Evolutionary conservation across 2,113 vertebrate genomes (phyloP), one percentile per base, ranked within the genome.

Genomic region (Eublepharis macularius): DNA sequence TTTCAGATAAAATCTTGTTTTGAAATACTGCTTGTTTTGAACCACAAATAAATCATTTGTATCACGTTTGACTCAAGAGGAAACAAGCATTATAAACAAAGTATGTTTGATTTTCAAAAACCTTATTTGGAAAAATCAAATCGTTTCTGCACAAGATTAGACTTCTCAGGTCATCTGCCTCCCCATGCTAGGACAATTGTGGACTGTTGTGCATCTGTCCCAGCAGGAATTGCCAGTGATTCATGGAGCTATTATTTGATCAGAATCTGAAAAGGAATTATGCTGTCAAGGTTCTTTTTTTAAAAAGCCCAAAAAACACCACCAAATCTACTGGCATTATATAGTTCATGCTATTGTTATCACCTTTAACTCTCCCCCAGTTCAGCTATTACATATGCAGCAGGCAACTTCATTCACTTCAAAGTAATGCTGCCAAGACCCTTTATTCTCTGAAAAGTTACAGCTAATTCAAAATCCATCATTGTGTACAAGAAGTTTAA

Each of bases 381-480:
- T 39, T 24, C 49, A 85, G 41, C 60, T 89, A 86, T 74, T 86
- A 76, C 81, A 84, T 0, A 0, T 24, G 49, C 10, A 91, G 76
- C 82, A 91, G 60, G 88, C 90, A 70, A 81, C 85, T 89, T 83
- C 60, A 85, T 13, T 92, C 86, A 91, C 86, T 83, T 51, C 75
- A 90, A 85, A 2, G 0, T 90, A 93, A 93, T 70, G 66, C 87
- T 73, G 85, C 49, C 88, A 82, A 68, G 70, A 85, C 60, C 10
- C 19, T 45, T 45, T 73, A 82, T 84, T 92, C 47, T 76, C 47
- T 73, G 73, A 91, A 76, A 92, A 92, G 86, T 88, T 91, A 79
- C 24, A 87, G 77, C 73, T 92, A 92, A 87, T 90, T 92, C 83
- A 81, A 57, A 92, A 87, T 81, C 60, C 49, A 81, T 76, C 80